Conservation (phyloP, 2,797 vertebrate genomes). For the Sebastes cheni region DNA sequence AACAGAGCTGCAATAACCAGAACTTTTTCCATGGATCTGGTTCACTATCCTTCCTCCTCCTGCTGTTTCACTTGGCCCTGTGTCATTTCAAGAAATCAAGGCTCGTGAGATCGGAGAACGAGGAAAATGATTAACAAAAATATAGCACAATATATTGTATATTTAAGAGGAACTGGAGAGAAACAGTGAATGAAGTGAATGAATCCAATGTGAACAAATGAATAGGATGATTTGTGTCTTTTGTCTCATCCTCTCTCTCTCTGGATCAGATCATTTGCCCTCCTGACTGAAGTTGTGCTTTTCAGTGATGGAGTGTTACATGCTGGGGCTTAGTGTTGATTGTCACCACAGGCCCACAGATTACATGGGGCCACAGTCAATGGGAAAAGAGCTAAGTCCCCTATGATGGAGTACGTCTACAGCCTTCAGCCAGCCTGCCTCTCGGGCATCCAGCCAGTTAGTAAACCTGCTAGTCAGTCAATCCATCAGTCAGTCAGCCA, state of each 20-base stretch:
- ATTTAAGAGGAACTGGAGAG: not conserved
- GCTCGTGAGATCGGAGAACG: not conserved
- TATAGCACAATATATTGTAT: not conserved
- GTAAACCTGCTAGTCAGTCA: constrained; percentile 20
- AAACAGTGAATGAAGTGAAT: too few species aligned
- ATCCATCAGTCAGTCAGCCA: constrained; percentile 13
- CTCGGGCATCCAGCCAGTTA: not conserved
- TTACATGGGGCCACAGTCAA: constrained; percentile 35
- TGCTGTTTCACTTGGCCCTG: not conserved
- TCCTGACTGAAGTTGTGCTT: constrained; percentile 23
- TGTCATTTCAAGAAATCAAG: not conserved
- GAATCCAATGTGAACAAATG: too few species aligned
- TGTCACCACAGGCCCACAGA: constrained; percentile 46
- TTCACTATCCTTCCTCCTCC: not conserved
- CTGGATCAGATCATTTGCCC: constrained; percentile 23
- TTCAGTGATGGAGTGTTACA: constrained; percentile 36
- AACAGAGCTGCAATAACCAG: not conserved
- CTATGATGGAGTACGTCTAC: constrained; percentile 23
- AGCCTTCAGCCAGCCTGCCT: constrained; percentile 20
- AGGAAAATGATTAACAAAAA: not conserved
- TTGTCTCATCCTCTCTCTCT: not conserved
- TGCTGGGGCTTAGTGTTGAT: constrained; percentile 34
- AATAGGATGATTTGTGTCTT: not conserved
- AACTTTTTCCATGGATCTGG: not conserved
- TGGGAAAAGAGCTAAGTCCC: constrained; percentile 29